phyloP scores from a whole-genome alignment of 2,113 vertebrate genomes.

The Rhabdomys dilectus region DNA sequence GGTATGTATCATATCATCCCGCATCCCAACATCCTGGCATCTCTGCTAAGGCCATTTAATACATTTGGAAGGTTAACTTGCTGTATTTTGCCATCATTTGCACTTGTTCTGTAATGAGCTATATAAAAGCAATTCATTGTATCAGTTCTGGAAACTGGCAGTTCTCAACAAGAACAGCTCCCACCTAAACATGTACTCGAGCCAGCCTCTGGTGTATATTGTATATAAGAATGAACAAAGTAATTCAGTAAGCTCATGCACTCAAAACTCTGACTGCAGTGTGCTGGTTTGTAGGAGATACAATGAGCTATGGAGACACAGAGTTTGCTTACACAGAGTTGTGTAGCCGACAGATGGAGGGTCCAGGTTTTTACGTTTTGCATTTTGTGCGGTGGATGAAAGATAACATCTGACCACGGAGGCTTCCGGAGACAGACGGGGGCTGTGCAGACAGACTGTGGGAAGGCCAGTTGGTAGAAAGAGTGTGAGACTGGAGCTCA shows the following conservation, averaged over 20 bases:
- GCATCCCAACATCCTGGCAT: neutral
- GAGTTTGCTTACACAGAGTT: neutral
- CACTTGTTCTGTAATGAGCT: neutral
- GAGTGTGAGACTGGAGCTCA: constrained; percentile 6
- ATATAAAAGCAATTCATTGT: neutral
- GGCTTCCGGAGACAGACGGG: neutral
- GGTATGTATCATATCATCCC: neutral
- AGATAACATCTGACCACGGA: neutral
- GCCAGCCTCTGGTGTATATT: neutral
- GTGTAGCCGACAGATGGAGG: neutral
- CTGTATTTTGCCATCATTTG: constrained; percentile 46
- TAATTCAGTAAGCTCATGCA: constrained; percentile 34
- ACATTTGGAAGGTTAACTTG: constrained; percentile 10
- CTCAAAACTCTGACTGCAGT: neutral
- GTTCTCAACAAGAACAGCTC: constrained; percentile 15
- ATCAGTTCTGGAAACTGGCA: constrained; percentile 26
- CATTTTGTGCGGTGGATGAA: neutral
- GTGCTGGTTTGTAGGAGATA: constrained; percentile 10
- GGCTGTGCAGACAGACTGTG: neutral
- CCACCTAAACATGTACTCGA: neutral
- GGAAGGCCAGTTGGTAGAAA: neutral
- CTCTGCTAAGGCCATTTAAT: neutral
- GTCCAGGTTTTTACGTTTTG: neutral
- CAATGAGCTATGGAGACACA: neutral
- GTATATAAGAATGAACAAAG: neutral